phyloP scores from a whole-genome alignment of 2,797 vertebrate genomes.

The Rhinophrynus dorsalis region DNA sequence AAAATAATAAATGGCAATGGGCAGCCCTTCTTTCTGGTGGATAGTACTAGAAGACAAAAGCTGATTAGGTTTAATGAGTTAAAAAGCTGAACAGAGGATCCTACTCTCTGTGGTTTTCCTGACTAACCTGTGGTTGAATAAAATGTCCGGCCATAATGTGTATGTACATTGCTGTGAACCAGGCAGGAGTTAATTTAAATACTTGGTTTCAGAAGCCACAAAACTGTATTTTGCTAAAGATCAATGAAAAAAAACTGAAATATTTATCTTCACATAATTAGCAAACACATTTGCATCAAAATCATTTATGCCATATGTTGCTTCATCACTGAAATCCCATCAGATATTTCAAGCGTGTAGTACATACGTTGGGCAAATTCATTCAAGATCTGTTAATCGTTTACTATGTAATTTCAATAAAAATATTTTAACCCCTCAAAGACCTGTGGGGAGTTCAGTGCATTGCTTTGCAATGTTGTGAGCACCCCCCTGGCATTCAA shows the following conservation, averaged over 20 bases:
- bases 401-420: neutral
- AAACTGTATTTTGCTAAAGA: conserved; percentile 88
- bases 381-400: neutral
- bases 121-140: neutral
- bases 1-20: no score
- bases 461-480: no score
- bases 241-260: conserved; percentile 79
- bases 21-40: neutral
- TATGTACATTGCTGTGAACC: conserved; percentile 54
- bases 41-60: neutral
- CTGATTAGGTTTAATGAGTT: neutral
- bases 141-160: neutral
- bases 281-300: conserved; percentile 89
- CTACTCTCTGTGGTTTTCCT: neutral
- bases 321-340: conserved; percentile 75
- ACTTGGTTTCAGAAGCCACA: conserved; percentile 85
- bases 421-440: no score
- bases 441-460: no score
- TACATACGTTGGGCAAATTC: conserved; percentile 1
- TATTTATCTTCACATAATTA: conserved; percentile 89
- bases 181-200: conserved; percentile 80
- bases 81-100: neutral
- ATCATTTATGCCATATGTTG: conserved; percentile 88
- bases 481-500: no score
- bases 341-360: conserved; percentile 51